Evolutionary conservation across 2,888 invertebrate species (phyloP), one percentile per base, ranked within the genome.

Genomic region (Papilio protenor): DNA sequence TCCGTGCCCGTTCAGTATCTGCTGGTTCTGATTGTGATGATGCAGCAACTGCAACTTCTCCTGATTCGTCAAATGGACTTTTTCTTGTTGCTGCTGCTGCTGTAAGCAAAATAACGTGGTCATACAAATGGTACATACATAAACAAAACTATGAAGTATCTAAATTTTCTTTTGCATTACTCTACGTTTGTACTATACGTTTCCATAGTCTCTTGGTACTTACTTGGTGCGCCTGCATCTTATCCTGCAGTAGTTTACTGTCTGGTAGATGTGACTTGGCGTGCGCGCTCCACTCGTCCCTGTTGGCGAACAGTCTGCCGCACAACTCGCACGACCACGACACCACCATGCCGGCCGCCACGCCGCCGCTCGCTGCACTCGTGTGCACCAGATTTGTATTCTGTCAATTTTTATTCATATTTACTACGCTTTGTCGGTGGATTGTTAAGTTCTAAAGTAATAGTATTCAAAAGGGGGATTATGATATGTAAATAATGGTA

Each of bases 241-340:
- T 92, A 80, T 94, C 95, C 81, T 94, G 93, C 75, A 94, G 84
- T 77, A 95, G 84, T 80, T 95, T 95, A 49, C 84, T 94, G 81
- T 95, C 96, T 70, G 96, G 96, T 81, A 96, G 91, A 87, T 96
- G 96, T 79, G 96, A 96, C 92, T 97, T 96, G 77, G 97, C 97
- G 86, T 97, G 97, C 45, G 96, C 95, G 79, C 96, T 96, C 97
- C 97, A 97, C 87, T 97, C 97, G 85, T 97, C 97, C 81, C 97
- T 94, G 33, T 96, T 96, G 10, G 96, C 96, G 87, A 97, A 96
- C 88, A 96, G 95, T 81, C 97, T 92, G 0, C 97, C 97, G 82
- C 97, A 97, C 49, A 97, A 92, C 87, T 97, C 97, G 85, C 97
- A 97, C 1, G 96, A 96, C 97, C 97, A 97, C 81, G 96, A 97